These are phyloP conservation scores for Acanthosoma haemorrhoidale DNA, from an alignment of 2,888 invertebrate species.

Conservation along the genomic window DNA sequence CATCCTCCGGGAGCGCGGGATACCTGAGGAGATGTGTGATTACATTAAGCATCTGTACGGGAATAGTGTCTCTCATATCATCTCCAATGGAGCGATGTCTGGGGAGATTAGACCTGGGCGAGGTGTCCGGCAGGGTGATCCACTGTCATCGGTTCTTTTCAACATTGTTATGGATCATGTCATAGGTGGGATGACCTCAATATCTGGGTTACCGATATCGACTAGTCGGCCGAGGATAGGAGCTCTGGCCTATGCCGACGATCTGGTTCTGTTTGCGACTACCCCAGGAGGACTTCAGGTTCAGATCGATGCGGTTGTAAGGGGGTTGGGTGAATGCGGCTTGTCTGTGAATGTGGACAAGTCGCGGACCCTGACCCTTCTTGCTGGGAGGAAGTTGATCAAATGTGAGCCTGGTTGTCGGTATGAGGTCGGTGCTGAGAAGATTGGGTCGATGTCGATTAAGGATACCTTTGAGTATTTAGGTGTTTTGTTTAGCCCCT, in stretches of 20 bases:
- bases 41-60: conserved; percentile 37
- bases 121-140: too few species aligned
- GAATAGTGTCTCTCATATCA: conserved; percentile 40
- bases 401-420: neutral
- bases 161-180: conserved; percentile 36
- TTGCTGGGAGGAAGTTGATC: neutral
- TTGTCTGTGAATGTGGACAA: too few species aligned
- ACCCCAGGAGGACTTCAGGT: too few species aligned
- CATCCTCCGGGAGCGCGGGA: too few species aligned
- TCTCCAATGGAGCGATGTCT: conserved; percentile 31
- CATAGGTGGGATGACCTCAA: conserved; percentile 23
- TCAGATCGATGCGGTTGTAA: too few species aligned
- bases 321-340: too few species aligned
- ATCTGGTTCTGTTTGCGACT: too few species aligned
- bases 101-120: neutral
- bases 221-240: too few species aligned
- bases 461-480: too few species aligned
- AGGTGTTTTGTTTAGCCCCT: too few species aligned
- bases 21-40: conserved; percentile 43
- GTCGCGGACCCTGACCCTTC: neutral
- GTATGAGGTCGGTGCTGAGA: neutral
- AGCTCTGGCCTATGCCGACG: too few species aligned
- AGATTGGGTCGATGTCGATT: neutral
- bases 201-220: conserved; percentile 27
- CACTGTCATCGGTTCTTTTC: too few species aligned